Percentiles rank a stretch among this genome's conserved stretches.
Evolutionary conservation across 2,797 vertebrate species (phyloP).

Genomic region (Thunnus albacares): DNA sequence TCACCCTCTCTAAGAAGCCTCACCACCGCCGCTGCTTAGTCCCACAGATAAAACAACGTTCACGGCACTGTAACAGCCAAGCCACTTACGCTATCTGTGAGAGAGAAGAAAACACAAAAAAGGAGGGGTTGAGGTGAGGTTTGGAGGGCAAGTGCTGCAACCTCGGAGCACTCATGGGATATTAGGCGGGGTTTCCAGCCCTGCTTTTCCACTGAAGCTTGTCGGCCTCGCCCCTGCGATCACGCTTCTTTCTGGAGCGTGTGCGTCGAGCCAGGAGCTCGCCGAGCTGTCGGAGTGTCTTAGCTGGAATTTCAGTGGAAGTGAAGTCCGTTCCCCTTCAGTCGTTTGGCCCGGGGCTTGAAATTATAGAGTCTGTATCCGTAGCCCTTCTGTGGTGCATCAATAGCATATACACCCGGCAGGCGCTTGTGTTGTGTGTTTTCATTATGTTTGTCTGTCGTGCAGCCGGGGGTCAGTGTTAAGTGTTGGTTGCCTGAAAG

Average conservation of each 20-base stretch:
- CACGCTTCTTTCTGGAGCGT: conserved; percentile 65
- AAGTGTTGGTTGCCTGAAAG: conserved; percentile 40
- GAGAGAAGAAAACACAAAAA: conserved; percentile 40
- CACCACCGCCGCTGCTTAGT: neutral
- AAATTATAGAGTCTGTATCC: conserved; percentile 75
- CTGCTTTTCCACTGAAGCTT: conserved; percentile 75
- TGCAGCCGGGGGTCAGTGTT: conserved; percentile 57
- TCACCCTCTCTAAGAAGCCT: conserved; percentile 29
- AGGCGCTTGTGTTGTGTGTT: conserved; percentile 61
- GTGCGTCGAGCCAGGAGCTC: conserved; percentile 64
- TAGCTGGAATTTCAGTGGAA: conserved; percentile 76
- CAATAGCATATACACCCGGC: conserved; percentile 52
- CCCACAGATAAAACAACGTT: conserved; percentile 37
- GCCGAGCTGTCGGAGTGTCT: conserved; percentile 73
- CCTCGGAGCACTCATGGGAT: conserved; percentile 78
- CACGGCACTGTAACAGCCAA: neutral
- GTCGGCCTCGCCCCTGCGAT: conserved; percentile 73
- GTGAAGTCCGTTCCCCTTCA: conserved; percentile 79
- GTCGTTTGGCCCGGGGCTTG: conserved; percentile 71
- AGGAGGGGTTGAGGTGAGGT: conserved; percentile 26
- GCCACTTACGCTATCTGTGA: conserved; percentile 26
- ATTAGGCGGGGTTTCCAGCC: conserved; percentile 74
- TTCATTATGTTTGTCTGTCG: conserved; percentile 63
- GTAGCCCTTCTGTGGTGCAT: conserved; percentile 56
- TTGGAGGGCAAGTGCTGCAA: conserved; percentile 61